Evolutionary conservation across 2,113 vertebrate genomes (phyloP).

Genomic region (Cairina moschata): DNA sequence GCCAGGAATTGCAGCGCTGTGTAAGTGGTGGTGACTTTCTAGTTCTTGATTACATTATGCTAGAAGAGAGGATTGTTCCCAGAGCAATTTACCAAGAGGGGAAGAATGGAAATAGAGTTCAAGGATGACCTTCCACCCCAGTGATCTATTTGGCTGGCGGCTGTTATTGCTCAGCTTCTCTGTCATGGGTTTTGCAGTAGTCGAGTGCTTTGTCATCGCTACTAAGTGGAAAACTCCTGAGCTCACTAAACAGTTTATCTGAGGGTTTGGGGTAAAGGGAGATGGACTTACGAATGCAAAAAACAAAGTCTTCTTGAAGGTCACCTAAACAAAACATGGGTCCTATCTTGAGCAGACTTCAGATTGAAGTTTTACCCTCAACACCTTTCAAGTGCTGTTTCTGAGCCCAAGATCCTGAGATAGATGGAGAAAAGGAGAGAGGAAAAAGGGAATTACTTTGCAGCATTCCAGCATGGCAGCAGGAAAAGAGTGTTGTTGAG

Average conservation of each 20-base stretch:
- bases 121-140: constrained; percentile 51
- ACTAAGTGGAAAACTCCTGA: constrained; percentile 34
- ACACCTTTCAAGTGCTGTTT: not conserved
- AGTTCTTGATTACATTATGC: constrained; percentile 31
- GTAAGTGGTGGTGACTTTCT: constrained; percentile 42
- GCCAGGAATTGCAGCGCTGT: constrained; percentile 54
- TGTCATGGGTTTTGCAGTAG: not conserved
- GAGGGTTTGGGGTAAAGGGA: not conserved
- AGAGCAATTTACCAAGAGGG: constrained; percentile 31
- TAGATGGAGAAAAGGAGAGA: not conserved
- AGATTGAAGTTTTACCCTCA: too few species aligned
- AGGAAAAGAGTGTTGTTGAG: constrained; percentile 5
- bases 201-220: constrained; percentile 10
- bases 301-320: not conserved
- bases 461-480: not conserved
- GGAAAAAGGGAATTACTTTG: not conserved
- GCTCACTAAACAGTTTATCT: constrained; percentile 1
- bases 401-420: not conserved
- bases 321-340: not conserved
- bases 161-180: constrained; percentile 59
- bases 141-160: constrained; percentile 29
- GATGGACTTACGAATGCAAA: not conserved
- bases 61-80: constrained; percentile 33
- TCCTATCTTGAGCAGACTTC: not conserved
- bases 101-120: not conserved